phyloP scores from a whole-genome alignment of 1,140 invertebrate genomes.

The Drosophila tristis region DNA sequence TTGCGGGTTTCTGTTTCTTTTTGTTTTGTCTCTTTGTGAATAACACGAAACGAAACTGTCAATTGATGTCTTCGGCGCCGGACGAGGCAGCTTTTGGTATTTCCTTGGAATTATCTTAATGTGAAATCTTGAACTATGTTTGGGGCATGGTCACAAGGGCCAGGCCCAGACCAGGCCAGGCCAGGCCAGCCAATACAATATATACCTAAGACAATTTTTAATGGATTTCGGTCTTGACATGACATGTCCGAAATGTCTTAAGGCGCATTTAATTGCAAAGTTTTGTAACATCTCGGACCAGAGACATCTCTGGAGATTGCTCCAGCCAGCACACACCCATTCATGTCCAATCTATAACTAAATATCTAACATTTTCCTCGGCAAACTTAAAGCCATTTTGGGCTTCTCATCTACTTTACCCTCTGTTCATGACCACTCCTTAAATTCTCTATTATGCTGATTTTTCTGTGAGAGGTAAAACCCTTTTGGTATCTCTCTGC shows the following conservation, averaged over 20 bases:
- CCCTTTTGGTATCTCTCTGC: slow-evolving; percentile 35
- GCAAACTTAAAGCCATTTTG: slow-evolving; percentile 18
- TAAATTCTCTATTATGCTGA: slow-evolving; percentile 1
- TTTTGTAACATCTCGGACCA: slow-evolving; percentile 56
- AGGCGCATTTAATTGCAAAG: slow-evolving; percentile 74
- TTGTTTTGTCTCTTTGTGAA: slow-evolving; percentile 22
- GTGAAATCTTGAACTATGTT: slow-evolving; percentile 80
- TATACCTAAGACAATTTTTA: slow-evolving; percentile 70
- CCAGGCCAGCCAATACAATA: slow-evolving; percentile 20
- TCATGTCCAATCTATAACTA: slow-evolving; percentile 4
- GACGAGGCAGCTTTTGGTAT: slow-evolving; percentile 61
- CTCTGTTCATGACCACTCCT: neutral
- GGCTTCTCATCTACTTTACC: slow-evolving; percentile 1
- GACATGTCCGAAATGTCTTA: slow-evolving; percentile 36
- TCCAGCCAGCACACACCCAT: neutral
- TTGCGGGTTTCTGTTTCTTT: slow-evolving; percentile 10
- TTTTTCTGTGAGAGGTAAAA: slow-evolving; percentile 22
- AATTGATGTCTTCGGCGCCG: slow-evolving; percentile 72
- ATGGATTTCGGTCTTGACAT: slow-evolving; percentile 76
- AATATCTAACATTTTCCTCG: slow-evolving; percentile 1
- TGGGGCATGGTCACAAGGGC: slow-evolving; percentile 75
- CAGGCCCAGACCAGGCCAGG: neutral
- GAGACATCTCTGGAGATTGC: neutral
- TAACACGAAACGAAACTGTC: slow-evolving; percentile 78
- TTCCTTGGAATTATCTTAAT: slow-evolving; percentile 82